Base-by-base conservation (phyloP, 1,140 invertebrate genomes). In the Drosophila saltans region DNA sequence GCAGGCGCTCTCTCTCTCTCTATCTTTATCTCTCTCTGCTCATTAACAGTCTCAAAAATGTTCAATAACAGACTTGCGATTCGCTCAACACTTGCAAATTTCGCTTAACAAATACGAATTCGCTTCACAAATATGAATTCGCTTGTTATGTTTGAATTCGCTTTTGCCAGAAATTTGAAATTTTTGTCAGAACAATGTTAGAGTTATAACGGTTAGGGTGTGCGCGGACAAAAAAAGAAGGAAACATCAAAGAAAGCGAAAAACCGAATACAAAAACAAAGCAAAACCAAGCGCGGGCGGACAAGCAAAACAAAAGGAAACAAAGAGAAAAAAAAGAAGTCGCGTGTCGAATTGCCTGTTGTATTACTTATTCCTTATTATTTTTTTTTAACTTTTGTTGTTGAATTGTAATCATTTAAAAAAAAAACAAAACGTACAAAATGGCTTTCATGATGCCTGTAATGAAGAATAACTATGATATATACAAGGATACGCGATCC, bases 371-470 rank as follows among this genome's bases (percentile, higher is more conserved):
- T 78, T 75, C 55, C 66, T 16, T 16, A 64, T 77, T 30, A 30
- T 30, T 30, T 71, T 70, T 43, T 59, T 70, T 74, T 62, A 33
- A 26, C 16, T 10, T 30, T 40, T 57, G 64, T 57, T 43, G 21
- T 10, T 16, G 52, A 33, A 36, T 43, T 33, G 41, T 70, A 30
- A 24, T 33, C 16, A 28, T 8, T 57, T 11, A 5, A 11, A 3
- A 60, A 57, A 16, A 16, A 16, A 16, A 16, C 0, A 16, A 16
- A 66, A 11, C 28, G 65, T 70, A 60, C 76, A 90, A 94, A 92
- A 97, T 97, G 97, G 97, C 97, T 93, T 97, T 97, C 93, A 97
- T 97, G 97, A 97, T 97, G 96, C 97, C 97, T 43, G 96, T 98
- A 73, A 95, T 98, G 92, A 97, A 97, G 94, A 97, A 97, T 93